phyloP scores from a whole-genome alignment of 2,888 invertebrate genomes.

The Macrophya annulata region DNA sequence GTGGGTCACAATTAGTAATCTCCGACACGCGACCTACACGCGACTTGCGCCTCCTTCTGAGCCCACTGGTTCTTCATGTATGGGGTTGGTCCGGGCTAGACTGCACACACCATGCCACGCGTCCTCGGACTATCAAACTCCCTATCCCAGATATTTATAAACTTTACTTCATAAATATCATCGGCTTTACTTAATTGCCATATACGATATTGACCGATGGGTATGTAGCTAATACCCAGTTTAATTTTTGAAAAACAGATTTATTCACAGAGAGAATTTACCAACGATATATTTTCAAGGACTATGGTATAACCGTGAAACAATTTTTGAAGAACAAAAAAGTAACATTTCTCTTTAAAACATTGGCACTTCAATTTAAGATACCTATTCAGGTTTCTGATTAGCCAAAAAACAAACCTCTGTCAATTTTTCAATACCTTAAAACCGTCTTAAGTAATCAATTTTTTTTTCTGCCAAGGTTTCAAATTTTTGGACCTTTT shows the following conservation, averaged over 20 bases:
- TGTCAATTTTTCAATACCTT: background rate
- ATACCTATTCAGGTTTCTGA: too few species aligned
- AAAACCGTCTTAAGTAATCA: background rate
- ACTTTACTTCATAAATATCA: conserved; percentile 65
- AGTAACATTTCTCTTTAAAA: background rate
- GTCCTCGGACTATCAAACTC: conserved; percentile 32
- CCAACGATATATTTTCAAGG: background rate
- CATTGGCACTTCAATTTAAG: too few species aligned
- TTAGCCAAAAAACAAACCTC: too few species aligned
- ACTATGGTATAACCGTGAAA: background rate
- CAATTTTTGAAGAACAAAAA: background rate
- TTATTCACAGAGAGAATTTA: background rate
- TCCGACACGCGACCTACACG: conserved; percentile 74
- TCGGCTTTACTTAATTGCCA: conserved; percentile 62
- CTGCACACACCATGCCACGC: conserved; percentile 60
- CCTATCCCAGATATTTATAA: conserved; percentile 60
- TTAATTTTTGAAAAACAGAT: background rate
- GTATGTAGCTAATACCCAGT: background rate
- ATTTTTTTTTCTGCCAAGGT: background rate
- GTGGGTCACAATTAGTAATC: conserved; percentile 77
- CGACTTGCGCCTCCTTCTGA: conserved; percentile 63
- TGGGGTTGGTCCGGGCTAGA: conserved; percentile 59
- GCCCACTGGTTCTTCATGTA: conserved; percentile 15
- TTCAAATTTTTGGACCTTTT: too few species aligned
- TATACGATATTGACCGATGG: conserved; percentile 19